Evolutionary conservation across 2,888 invertebrate genomes (phyloP), one percentile per base, ranked within the genome.

Genomic region (Colostygia pectinataria): DNA sequence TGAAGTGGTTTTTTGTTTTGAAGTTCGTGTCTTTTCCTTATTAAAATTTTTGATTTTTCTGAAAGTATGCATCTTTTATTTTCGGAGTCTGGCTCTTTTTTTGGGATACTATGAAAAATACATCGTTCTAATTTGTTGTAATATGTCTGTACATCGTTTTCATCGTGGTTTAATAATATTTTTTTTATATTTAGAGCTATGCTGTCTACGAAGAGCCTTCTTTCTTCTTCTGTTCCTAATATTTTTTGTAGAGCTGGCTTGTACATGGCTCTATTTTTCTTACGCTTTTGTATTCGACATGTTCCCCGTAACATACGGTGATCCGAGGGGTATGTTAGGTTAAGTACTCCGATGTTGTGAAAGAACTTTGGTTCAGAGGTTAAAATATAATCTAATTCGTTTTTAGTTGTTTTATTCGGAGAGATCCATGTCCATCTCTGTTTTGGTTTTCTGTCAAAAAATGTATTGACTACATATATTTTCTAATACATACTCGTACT

Each of bases 361-460:
- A 33, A 9, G 2, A 18, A 1, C 27, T 25, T 18, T 9, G 2
- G 25, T n/a, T 34, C 14, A 12, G 24, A 2, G 20, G 15, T 9
- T 15, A 34, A 4, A 18, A 42, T 42, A 18, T 10, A 42, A 12
- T 42, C 42, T 33, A 42, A 34, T 18, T 42, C 33, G 25, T 42
- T 42, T 28, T 28, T 34, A 2, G 10, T 42, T 2, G 2, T 18
- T 27, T 27, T 31, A 25, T 32, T 25, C 2, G 42, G 42, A 2
- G 42, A 42, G 1, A 27, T 20, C 15, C 34, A 42, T 12, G 42
- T 42, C 42, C 42, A 42, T 34, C 33, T 34, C 13, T n/a, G 10
- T 10, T 34, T 34, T 3, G 33, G 1, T 10, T 33, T 33, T 15
- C 9, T 34, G 4, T 42, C 28, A 15, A 12, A 20, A 12, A 34